Evolutionary conservation across 2,888 invertebrate genomes (phyloP).

Genomic region (Dryocosmus kuriphilus): DNA sequence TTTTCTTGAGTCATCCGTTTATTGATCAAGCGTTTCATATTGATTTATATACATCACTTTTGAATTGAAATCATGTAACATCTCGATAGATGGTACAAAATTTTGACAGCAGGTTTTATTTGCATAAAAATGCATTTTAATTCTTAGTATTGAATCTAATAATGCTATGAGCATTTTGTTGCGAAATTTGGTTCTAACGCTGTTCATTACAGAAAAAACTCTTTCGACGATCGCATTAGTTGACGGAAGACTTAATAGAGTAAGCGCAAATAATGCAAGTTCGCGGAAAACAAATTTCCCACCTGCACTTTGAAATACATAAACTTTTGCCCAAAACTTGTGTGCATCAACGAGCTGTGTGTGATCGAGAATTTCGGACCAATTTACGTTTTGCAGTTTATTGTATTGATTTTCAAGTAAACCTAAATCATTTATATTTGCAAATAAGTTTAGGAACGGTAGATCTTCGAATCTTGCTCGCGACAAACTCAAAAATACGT

Average conservation of each 20-base stretch:
- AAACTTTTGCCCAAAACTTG: slow-evolving; percentile 47
- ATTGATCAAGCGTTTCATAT: no score
- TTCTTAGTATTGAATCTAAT: slow-evolving; percentile 5
- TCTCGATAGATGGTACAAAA: not conserved
- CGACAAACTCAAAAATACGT: slow-evolving; percentile 35
- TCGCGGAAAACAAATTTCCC: slow-evolving; percentile 41
- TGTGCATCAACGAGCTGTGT: slow-evolving; percentile 24
- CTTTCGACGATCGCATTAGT: slow-evolving; percentile 49
- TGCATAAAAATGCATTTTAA: not conserved
- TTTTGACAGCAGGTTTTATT: not conserved
- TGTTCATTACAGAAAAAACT: slow-evolving; percentile 49
- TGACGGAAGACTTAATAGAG: slow-evolving; percentile 41
- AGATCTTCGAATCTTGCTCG: slow-evolving; percentile 39
- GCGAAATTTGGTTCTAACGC: slow-evolving; percentile 44
- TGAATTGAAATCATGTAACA: not conserved
- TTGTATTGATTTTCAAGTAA: slow-evolving; percentile 45
- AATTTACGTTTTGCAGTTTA: slow-evolving; percentile 43
- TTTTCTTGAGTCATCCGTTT: no score
- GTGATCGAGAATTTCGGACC: slow-evolving; percentile 4
- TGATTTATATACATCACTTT: no score
- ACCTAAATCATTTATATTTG: slow-evolving; percentile 25
- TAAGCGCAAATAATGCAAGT: slow-evolving; percentile 42
- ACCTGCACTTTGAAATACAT: slow-evolving; percentile 43
- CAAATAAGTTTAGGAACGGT: slow-evolving; percentile 32
- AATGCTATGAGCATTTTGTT: slow-evolving; percentile 37